Base-by-base conservation (phyloP, 2,888 invertebrate species). In the Boloria euphrosyne region DNA sequence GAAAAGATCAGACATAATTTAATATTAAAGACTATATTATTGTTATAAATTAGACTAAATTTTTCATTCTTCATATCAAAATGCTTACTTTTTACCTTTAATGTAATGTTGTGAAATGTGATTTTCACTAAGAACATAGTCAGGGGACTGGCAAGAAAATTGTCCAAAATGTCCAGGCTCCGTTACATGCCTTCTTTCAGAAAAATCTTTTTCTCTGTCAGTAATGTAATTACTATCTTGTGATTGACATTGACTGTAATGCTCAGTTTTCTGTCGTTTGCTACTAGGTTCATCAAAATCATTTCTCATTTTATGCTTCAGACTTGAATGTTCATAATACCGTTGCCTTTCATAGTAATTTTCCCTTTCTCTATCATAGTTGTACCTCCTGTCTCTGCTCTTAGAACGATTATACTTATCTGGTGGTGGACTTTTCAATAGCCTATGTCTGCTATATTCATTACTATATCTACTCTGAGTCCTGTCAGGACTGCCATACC, bases 111-210 rank as follows among this genome's bases (percentile, higher is more conserved):
- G 71, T 58, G 58, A 44, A 46, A 31, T n/a, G 67, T 54, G 63
- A 60, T 55, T 62, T 17, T 76, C 75, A 50, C 64, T 17, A 60
- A 79, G 54, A 62, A 74, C 66, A 71, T 80, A 80, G 75, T 90
- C 90, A 57, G 90, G 90, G 6, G 90, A 90, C 73, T 86, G 86
- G 62, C 89, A 89, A 60, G 85, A 82, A 50, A 69, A 65, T 13
- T 81, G 76, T 44, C 73, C 63, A 50, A 68, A 58, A 59, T 78
- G 62, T 13, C 10, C 47, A 31, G 51, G 13, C 14, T 50, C 55
- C 0, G 22, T 27, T 43, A 54, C 16, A 50, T 67, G 27, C 7
- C 4, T 65, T 52, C 51, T 64, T 31, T 61, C 63, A n/a, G 52
- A 38, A 31, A 54, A n/a, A 70, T 63, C 17, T 65, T 47, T 51